A percentile compares a stretch with the other conserved stretches of the same genome.
Conservation (phyloP, 1,140 invertebrate genomes). For the Aphelinus certus region DNA sequence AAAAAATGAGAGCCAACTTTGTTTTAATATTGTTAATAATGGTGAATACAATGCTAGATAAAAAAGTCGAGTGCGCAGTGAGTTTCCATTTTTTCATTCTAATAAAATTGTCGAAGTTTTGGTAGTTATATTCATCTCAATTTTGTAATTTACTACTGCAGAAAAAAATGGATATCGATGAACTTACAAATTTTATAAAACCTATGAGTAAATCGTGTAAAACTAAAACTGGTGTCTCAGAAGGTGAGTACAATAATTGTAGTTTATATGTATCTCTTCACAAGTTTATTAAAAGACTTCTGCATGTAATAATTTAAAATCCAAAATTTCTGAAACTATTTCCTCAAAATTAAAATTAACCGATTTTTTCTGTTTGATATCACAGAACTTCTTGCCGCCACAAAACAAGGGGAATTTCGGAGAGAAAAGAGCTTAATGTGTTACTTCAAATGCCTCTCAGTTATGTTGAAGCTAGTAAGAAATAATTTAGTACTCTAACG, state of each 20-base stretch:
- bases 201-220: conserved; percentile 23
- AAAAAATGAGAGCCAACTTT: conserved; percentile 1
- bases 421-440: conserved; percentile 10
- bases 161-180: conserved; percentile 20
- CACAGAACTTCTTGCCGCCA: conserved; percentile 1
- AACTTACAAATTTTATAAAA: neutral
- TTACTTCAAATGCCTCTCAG: conserved; percentile 22
- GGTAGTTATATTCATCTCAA: neutral
- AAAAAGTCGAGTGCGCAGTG: neutral
- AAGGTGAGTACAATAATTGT: conserved; percentile 9
- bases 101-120: too few species aligned
- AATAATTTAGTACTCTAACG: too few species aligned
- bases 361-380: neutral
- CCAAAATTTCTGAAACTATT: neutral
- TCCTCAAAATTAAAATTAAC: neutral
- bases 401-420: conserved; percentile 6
- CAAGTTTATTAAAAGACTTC: neutral
- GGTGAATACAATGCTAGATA: neutral
- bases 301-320: neutral
- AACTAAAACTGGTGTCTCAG: conserved; percentile 16
- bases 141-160: neutral
- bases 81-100: neutral
- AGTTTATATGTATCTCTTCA: neutral
- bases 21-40: neutral
- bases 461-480: conserved; percentile 23